phyloP scores from a whole-genome alignment of 2,797 vertebrate species.

The Anomalospiza imberbis region DNA sequence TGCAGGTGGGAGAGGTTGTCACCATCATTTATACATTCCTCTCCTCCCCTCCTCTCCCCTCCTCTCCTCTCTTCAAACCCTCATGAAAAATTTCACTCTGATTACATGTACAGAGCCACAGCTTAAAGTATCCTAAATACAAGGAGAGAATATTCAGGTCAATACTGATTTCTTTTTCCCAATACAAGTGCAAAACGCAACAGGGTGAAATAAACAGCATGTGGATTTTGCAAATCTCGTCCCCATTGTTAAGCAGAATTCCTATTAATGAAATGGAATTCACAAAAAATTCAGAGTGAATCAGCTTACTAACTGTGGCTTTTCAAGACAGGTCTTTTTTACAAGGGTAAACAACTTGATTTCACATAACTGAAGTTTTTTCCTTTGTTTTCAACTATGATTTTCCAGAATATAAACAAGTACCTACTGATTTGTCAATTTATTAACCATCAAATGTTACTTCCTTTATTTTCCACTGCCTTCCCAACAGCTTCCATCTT shows the following conservation, averaged over 20 bases:
- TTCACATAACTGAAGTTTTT: background rate
- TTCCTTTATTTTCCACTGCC: background rate
- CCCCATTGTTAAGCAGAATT: background rate
- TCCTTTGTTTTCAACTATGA: background rate
- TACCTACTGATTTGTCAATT: background rate
- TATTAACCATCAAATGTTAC: background rate
- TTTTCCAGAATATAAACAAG: background rate
- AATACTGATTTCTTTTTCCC: background rate
- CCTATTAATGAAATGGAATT: background rate
- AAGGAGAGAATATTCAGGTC: background rate
- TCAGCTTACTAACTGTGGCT: background rate
- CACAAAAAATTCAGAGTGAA: background rate
- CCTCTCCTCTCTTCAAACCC: background rate
- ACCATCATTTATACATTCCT: background rate
- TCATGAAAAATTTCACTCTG: background rate
- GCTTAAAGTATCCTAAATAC: background rate
- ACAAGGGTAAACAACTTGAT: background rate
- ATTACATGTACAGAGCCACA: background rate
- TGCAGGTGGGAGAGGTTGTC: background rate
- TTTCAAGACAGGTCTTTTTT: background rate
- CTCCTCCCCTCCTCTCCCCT: too few species aligned
- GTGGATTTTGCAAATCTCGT: background rate
- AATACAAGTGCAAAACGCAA: background rate
- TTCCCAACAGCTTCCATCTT: background rate
- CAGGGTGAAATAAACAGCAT: background rate